These are phyloP conservation scores for Ctenicera cuprea DNA, from an alignment of 2,888 invertebrate species.

Conservation along the genomic window DNA sequence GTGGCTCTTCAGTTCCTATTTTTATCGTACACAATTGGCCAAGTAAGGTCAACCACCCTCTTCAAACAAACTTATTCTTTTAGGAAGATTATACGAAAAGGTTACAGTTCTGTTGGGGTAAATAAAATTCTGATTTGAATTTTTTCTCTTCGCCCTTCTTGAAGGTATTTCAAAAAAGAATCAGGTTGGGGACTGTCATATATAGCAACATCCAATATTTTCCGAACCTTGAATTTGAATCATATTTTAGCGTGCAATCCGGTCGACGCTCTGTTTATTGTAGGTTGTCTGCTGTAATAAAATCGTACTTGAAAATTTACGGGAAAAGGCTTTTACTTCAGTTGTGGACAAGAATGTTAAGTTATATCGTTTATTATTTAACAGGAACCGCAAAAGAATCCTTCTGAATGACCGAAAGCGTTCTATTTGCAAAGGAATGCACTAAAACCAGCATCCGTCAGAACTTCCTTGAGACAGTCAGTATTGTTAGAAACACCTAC, in stretches of 20 bases:
- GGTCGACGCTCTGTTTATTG: slow-evolving; percentile 24
- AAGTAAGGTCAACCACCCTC: slow-evolving; percentile 4
- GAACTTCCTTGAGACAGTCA: slow-evolving; percentile 30
- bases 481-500: slow-evolving; percentile 29
- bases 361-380: neutral
- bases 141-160: neutral
- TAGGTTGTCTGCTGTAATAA: neutral
- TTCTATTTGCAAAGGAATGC: slow-evolving; percentile 32
- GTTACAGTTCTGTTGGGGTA: neutral
- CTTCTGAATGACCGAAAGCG: slow-evolving; percentile 4
- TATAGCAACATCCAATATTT: slow-evolving; percentile 13
- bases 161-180: neutral
- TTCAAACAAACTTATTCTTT: neutral
- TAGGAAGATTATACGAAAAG: neutral
- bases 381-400: neutral
- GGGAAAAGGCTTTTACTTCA: neutral
- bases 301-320: neutral
- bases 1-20: no score
- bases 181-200: neutral
- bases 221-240: slow-evolving; percentile 1
- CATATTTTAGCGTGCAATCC: slow-evolving; percentile 11
- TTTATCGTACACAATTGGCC: neutral
- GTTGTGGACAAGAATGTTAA: no score
- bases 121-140: slow-evolving; percentile 1
- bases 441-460: slow-evolving; percentile 15